phyloP scores from a whole-genome alignment of 2,888 invertebrate species.

The Melanostoma mellinum region DNA sequence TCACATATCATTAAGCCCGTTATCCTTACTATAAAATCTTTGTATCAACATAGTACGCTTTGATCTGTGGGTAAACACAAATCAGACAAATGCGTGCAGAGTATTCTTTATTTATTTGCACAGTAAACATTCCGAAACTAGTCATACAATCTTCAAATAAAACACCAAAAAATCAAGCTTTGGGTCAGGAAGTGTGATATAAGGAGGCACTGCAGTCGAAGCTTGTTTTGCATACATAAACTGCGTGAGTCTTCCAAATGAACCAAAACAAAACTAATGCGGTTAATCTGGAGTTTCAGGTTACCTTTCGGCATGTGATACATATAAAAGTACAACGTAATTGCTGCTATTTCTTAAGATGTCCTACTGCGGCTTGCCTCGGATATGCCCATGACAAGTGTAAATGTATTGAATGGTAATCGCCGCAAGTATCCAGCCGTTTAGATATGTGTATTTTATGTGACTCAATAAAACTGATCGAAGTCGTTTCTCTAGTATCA shows the following conservation, averaged over 20 bases:
- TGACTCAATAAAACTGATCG: too few species aligned
- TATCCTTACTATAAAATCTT: constrained; percentile 1
- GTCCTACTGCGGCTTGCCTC: constrained; percentile 3
- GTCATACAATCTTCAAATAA: constrained; percentile 11
- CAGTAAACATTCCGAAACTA: constrained; percentile 12
- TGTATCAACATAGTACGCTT: neutral
- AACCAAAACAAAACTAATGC: constrained; percentile 4
- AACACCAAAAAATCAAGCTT: constrained; percentile 1
- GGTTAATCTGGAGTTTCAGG: neutral
- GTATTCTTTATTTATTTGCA: neutral
- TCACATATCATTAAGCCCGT: neutral
- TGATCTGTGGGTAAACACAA: constrained; percentile 13
- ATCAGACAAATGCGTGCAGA: neutral
- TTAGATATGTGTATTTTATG: neutral
- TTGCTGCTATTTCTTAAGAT: constrained; percentile 5
- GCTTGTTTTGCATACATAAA: neutral
- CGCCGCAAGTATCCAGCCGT: neutral
- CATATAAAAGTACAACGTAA: constrained; percentile 17
- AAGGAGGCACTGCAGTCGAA: neutral
- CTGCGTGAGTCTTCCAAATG: neutral
- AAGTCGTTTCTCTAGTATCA: neutral
- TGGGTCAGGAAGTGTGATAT: constrained; percentile 25
- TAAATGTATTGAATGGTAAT: neutral
- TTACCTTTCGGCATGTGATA: neutral
- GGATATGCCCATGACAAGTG: constrained; percentile 8